phyloP scores from a whole-genome alignment of 2,888 invertebrate genomes.

The Mesochorus sp. region DNA sequence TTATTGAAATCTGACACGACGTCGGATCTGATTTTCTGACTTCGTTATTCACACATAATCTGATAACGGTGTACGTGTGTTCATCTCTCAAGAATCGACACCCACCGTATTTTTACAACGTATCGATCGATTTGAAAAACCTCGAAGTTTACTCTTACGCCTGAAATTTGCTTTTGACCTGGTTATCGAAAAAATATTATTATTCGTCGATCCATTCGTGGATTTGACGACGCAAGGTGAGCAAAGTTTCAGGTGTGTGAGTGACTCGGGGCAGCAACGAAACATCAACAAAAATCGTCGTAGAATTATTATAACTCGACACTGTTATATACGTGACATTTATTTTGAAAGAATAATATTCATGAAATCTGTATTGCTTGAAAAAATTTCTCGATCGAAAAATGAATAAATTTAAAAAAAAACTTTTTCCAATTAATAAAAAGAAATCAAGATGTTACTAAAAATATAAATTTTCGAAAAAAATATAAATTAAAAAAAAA shows the following conservation, averaged over 20 bases:
- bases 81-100: too few relatives aligned
- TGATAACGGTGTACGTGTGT: not conserved
- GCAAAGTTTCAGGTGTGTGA: conserved; percentile 82
- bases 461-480: not conserved
- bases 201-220: conserved; percentile 45
- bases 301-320: too few relatives aligned
- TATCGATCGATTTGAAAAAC: too few relatives aligned
- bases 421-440: not conserved
- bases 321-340: too few relatives aligned
- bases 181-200: conserved; percentile 71
- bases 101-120: too few relatives aligned
- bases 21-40: not conserved
- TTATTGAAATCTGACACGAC: not conserved
- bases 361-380: too few relatives aligned
- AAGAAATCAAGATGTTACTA: not conserved
- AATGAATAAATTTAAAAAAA: not conserved
- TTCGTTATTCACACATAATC: not conserved
- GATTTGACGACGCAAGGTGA: conserved; percentile 74
- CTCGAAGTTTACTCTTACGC: conserved; percentile 79
- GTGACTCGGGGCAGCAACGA: conserved; percentile 73
- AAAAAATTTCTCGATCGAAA: too few relatives aligned
- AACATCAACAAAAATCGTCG: not conserved
- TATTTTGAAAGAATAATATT: too few relatives aligned
- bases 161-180: conserved; percentile 82
- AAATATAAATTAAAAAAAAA: not conserved